These are phyloP conservation scores for Eulemur mongoz DNA, from an alignment of 2,797 vertebrate genomes.

Conservation along the genomic window DNA sequence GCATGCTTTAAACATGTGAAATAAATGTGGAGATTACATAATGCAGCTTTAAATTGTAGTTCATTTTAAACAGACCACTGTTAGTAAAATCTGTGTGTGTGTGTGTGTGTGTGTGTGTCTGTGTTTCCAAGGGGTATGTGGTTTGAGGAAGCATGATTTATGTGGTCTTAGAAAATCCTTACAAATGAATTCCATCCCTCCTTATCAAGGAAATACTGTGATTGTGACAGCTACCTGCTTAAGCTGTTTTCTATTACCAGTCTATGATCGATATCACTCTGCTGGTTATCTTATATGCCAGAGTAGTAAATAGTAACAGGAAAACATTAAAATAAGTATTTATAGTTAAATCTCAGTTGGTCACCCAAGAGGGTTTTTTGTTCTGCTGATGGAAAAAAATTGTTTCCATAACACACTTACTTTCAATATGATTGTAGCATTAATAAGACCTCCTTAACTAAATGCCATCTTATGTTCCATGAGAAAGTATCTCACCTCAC, in stretches of 20 bases:
- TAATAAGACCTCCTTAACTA: background rate
- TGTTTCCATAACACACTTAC: background rate
- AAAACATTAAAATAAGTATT: conserved; percentile 24
- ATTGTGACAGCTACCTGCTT: background rate
- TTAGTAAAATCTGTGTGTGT: conserved; percentile 61
- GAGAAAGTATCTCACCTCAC: background rate
- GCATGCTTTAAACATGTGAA: conserved; percentile 61
- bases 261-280: background rate
- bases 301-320: conserved; percentile 15
- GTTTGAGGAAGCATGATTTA: conserved; percentile 70
- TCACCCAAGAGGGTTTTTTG: background rate
- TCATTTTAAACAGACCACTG: conserved; percentile 73
- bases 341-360: conserved; percentile 10
- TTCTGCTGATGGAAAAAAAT: conserved; percentile 7
- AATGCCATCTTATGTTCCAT: background rate
- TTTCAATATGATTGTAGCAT: background rate
- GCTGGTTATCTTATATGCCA: background rate
- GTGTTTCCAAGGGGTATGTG: background rate
- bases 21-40: conserved; percentile 66
- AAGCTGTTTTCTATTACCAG: background rate
- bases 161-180: conserved; percentile 53
- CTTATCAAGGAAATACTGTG: background rate
- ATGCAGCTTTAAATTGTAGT: conserved; percentile 59
- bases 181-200: conserved; percentile 67
- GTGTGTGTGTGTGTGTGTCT: background rate